phyloP scores from a whole-genome alignment of 2,888 invertebrate species.

The Stenurella melanura region DNA sequence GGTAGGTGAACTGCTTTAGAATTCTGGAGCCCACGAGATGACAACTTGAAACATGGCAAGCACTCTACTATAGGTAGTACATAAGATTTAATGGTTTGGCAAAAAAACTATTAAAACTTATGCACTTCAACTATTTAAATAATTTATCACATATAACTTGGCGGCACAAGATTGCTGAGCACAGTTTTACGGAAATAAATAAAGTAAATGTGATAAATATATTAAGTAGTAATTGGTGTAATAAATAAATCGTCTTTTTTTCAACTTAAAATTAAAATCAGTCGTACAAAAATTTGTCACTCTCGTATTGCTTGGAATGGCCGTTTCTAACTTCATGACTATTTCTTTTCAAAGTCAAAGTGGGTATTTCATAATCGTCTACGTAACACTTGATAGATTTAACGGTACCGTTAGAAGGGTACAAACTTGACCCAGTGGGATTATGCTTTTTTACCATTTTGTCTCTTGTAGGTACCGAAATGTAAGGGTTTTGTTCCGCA shows the following conservation, averaged over 20 bases:
- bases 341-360: constrained; percentile 74
- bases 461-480: constrained; percentile 87
- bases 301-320: constrained; percentile 66
- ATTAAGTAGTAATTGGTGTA: constrained; percentile 26
- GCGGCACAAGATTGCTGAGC: background rate
- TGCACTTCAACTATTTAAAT: background rate
- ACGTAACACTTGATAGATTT: constrained; percentile 78
- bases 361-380: constrained; percentile 82
- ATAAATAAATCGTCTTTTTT: constrained; percentile 34
- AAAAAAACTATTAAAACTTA: constrained; percentile 14
- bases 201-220: constrained; percentile 21
- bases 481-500: constrained; percentile 88
- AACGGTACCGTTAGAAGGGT: constrained; percentile 62
- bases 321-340: constrained; percentile 81
- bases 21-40: no score
- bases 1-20: no score
- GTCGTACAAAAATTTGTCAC: constrained; percentile 64
- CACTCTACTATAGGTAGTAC: no score
- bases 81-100: background rate
- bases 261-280: constrained; percentile 48
- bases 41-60: no score
- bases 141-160: constrained; percentile 6
- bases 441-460: constrained; percentile 74
- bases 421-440: constrained; percentile 71
- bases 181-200: background rate